Conservation (phyloP, 2,888 invertebrate species). For the Asteroscopus sphinx region DNA sequence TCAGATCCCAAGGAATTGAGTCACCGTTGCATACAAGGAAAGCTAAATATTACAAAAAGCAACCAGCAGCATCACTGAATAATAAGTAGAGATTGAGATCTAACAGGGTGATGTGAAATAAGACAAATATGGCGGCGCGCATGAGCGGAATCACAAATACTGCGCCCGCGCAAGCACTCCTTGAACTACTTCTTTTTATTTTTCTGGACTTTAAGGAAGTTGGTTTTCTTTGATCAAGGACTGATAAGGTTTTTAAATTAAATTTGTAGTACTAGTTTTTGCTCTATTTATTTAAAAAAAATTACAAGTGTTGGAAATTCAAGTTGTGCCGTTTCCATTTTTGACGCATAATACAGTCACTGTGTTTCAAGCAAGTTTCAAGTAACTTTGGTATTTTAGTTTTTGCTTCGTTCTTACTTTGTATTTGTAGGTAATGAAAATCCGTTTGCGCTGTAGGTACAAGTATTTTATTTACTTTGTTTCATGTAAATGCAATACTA, state of each 20-base stretch:
- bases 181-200: conserved; percentile 69
- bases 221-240: conserved; percentile 42
- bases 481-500: conserved; percentile 24
- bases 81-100: conserved; percentile 85
- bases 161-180: conserved; percentile 71
- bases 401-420: conserved; percentile 39
- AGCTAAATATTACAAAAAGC: conserved; percentile 71
- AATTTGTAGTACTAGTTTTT: conserved; percentile 42
- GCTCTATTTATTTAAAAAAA: conserved; percentile 21
- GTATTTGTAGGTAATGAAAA: conserved; percentile 31
- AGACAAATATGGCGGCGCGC: conserved; percentile 84
- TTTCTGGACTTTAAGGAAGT: conserved; percentile 61
- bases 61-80: conserved; percentile 75
- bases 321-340: conserved; percentile 34
- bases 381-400: conserved; percentile 26
- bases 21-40: conserved; percentile 62
- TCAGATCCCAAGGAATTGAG: conserved; percentile 56
- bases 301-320: conserved; percentile 34
- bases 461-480: conserved; percentile 33
- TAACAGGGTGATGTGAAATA: conserved; percentile 85
- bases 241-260: conserved; percentile 47
- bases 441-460: conserved; percentile 15
- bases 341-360: conserved; percentile 30
- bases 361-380: conserved; percentile 26
- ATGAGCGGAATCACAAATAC: conserved; percentile 80